A percentile compares a stretch with the other conserved stretches of the same genome.
Evolutionary conservation across 2,888 invertebrate species (phyloP).

Genomic region (Synanthedon formicaeformis): DNA sequence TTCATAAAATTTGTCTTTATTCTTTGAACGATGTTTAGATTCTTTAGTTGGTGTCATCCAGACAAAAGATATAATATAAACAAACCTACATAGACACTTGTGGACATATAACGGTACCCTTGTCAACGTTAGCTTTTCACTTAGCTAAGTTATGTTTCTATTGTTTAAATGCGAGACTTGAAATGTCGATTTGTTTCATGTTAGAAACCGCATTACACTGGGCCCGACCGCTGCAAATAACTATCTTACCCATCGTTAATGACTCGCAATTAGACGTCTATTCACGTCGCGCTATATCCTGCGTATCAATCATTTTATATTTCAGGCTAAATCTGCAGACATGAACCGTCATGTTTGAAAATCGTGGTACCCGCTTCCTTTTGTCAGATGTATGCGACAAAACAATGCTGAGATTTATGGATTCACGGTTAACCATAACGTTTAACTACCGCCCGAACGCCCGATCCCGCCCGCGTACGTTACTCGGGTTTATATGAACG

Average conservation of each 20-base stretch:
- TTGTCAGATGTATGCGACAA: constrained; percentile 22
- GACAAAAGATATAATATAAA: no score
- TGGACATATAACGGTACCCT: constrained; percentile 47
- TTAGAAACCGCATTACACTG: neutral
- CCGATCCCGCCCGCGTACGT: constrained; percentile 4
- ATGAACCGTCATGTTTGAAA: neutral
- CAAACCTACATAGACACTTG: no score
- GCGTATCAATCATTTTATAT: neutral
- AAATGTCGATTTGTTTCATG: neutral
- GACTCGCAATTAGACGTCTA: neutral
- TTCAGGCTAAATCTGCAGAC: neutral
- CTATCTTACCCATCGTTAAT: neutral
- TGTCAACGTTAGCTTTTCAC: constrained; percentile 52
- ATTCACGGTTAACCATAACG: constrained; percentile 15
- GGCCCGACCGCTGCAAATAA: neutral
- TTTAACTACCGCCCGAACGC: constrained; percentile 10
- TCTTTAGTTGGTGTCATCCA: no score
- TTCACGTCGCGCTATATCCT: neutral
- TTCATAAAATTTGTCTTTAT: no score
- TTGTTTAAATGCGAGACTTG: constrained; percentile 32
- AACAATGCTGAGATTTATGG: constrained; percentile 46
- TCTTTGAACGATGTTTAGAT: no score
- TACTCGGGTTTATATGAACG: constrained; percentile 1
- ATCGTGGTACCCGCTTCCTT: neutral
- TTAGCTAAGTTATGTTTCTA: constrained; percentile 44